Base-by-base conservation (phyloP, 2,888 invertebrate genomes). In the Caenorhabditis doughertyi region DNA sequence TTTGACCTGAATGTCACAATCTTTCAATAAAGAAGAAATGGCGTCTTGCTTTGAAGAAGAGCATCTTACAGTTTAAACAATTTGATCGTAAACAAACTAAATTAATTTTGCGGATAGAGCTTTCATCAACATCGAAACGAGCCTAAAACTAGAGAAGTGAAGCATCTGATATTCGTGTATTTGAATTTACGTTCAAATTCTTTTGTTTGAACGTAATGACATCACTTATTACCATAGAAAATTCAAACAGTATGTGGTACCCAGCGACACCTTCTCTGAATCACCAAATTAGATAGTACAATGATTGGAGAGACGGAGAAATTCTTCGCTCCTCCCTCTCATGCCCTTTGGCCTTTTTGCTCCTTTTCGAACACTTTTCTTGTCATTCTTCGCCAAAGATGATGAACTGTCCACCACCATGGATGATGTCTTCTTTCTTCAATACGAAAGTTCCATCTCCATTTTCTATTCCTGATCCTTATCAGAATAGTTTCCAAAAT, bases 211-310 rank as follows among this genome's bases (percentile, higher is more conserved):
- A n/a, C 44, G 8, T 47, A 18, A 47, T 47, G 44, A 62, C 64
- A 55, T 32, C 64, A 73, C 47, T n/a, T 9, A 23, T 25, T 42
- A 49, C 51, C n/a, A 5, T 23, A 21, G n/a, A 27, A 56, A 58
- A 76, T 76, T 76, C 65, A 65, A 76, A 76, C n/a, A 23, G 21
- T 23, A n/a, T 35, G 65, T 73, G 29, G n/a, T 58, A 32, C 49
- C 18, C 42, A 29, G 27, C 32, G 23, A 44, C 74, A 49, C 67
- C 49, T 68, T 67, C 60, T 68, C 76, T 76, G 76, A 76, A 76
- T 76, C 76, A 76, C 76, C 49, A 56, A 67, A 25, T 65, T 39
- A 76, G 67, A 76, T 21, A 76, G 56, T 51, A 44, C 27, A 68
- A 18, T 68, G 67, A 67, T 68, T 7, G 25, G 16, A 25, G 76